Evolutionary conservation across 2,888 invertebrate genomes (phyloP), one percentile per base, ranked within the genome.

Genomic region (Drosophila picticornis): DNA sequence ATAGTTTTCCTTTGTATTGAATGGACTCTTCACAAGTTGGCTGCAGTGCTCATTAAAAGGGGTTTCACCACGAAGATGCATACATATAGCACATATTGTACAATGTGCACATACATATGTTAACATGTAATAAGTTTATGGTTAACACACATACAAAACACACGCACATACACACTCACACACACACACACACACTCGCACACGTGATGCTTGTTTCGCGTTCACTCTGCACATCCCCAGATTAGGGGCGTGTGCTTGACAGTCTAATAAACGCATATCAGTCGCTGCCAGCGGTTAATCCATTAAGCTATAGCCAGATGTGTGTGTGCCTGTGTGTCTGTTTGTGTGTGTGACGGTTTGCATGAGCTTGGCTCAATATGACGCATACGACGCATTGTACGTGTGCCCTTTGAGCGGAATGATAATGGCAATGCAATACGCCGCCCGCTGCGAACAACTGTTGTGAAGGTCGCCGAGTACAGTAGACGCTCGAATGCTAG

Each of bases 181-280:
- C 51, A 31, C 31, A n/a, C n/a, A 48, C 38, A 27, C 53, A 13
- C 48, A 43, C n/a, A 51, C 31, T 36, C 48, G 4, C 55, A 77
- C 50, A 72, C 72, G 77, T 72, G 78, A 80, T 71, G 72, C 72
- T 72, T 64, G 56, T 48, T 60, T 73, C 61, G 76, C 40, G 58
- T 60, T 71, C 51, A 48, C 59, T 67, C 32, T 64, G 74, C 70
- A 48, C 81, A 81, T 79, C 80, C 77, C 68, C 68, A 80, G 80
- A 81, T 88, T 80, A 81, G 78, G 63, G 77, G 84, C 84, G 79
- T 87, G 89, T 84, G 78, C 78, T 82, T 88, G 89, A 89, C 87
- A 88, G 89, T 78, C 80, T 78, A 90, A 88, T 88, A 90, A 87
- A 89, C 83, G 89, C 84, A 82, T 81, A 90, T 90, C 87, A 90